Evolutionary conservation across 2,113 vertebrate species (phyloP).

Genomic region (Triplophysa dalaica): DNA sequence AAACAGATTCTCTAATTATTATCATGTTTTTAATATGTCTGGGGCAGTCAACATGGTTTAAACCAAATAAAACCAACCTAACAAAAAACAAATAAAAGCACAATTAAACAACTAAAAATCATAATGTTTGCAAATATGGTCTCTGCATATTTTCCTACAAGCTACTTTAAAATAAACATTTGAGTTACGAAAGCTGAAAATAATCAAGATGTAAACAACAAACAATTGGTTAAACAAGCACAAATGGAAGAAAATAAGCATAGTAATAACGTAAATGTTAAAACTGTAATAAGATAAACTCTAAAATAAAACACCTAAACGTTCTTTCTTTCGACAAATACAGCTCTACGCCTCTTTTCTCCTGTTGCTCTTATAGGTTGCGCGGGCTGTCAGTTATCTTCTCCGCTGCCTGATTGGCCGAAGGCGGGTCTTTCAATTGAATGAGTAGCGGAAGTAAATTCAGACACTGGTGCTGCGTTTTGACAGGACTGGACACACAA

Average conservation of each 20-base stretch:
- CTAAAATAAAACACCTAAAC: too few relatives aligned
- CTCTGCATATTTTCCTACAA: not conserved
- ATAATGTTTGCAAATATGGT: not conserved
- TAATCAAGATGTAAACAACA: too few relatives aligned
- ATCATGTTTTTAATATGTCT: not conserved
- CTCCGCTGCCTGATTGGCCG: constrained; percentile 62
- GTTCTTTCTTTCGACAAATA: not conserved
- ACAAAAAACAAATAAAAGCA: not conserved
- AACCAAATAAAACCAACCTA: not conserved
- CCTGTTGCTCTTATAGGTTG: constrained; percentile 52
- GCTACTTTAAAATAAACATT: not conserved
- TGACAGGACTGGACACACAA: constrained; percentile 60
- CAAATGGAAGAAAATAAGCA: too few relatives aligned
- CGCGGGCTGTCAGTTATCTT: constrained; percentile 1
- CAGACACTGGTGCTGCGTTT: constrained; percentile 73
- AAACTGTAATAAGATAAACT: too few relatives aligned
- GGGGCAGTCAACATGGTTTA: not conserved
- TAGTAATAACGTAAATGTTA: too few relatives aligned
- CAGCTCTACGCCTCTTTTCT: not conserved
- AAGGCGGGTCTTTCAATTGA: constrained; percentile 59
- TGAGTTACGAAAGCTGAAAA: too few relatives aligned
- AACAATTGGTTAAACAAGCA: too few relatives aligned
- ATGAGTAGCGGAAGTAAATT: constrained; percentile 70
- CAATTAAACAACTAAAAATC: not conserved
- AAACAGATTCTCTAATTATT: not conserved